These are phyloP conservation scores for Centruroides sculpturatus DNA, from an alignment of 1,140 invertebrate genomes.

Conservation along the genomic window DNA sequence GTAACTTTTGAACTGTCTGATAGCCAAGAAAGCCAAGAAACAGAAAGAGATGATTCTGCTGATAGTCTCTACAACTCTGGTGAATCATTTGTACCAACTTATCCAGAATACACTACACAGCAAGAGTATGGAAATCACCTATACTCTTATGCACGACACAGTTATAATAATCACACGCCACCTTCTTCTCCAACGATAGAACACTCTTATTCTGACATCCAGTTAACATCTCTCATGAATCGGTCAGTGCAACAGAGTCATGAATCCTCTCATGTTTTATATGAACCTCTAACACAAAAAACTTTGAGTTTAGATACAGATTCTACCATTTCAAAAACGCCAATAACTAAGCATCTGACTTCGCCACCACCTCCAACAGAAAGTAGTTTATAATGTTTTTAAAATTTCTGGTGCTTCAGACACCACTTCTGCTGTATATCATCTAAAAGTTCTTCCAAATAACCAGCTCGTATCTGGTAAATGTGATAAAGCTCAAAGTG, in stretches of 20 bases:
- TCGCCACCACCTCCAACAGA: constrained; percentile 6
- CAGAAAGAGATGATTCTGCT: constrained; percentile 8
- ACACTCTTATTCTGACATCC: constrained; percentile 9
- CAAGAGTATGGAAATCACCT: constrained; percentile 16
- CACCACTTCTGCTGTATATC: neutral
- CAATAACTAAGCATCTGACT: neutral
- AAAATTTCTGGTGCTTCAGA: neutral
- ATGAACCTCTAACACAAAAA: constrained; percentile 7
- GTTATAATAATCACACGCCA: constrained; percentile 10
- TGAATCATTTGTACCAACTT: constrained; percentile 11
- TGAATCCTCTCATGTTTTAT: neutral
- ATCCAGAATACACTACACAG: constrained; percentile 15
- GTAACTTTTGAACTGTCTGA: constrained; percentile 15
- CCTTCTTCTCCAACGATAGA: constrained; percentile 13
- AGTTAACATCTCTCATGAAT: constrained; percentile 7
- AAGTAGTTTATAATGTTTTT: constrained; percentile 10
- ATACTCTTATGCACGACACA: constrained; percentile 12
- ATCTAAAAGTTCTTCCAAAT: constrained; percentile 10
- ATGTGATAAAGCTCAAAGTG: constrained; percentile 14
- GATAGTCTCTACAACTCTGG: constrained; percentile 10
- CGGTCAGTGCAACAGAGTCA: neutral
- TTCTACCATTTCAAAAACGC: neutral
- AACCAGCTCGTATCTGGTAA: constrained; percentile 2
- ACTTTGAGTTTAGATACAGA: constrained; percentile 1
- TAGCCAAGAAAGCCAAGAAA: constrained; percentile 4